Evolutionary conservation across 2,797 vertebrate genomes (phyloP).

Genomic region (Heterohyrax brucei): DNA sequence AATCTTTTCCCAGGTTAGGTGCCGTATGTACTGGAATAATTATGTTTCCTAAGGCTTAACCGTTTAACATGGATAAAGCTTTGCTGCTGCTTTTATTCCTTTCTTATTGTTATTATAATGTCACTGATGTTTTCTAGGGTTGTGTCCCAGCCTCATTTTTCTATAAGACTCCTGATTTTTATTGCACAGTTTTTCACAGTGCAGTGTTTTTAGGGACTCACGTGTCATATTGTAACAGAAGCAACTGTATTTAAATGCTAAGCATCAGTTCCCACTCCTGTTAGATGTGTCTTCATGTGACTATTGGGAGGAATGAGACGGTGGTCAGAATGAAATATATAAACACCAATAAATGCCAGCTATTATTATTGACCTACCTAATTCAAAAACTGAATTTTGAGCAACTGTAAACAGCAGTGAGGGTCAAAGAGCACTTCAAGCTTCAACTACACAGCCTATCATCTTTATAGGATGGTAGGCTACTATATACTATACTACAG

Average conservation of each 20-base stretch:
- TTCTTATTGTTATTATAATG: conserved; percentile 1
- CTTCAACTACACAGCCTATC: neutral
- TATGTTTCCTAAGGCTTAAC: neutral
- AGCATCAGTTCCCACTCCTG: neutral
- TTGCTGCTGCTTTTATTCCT: neutral
- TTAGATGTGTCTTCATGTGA: neutral
- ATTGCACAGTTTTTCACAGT: neutral
- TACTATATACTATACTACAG: neutral
- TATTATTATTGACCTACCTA: neutral
- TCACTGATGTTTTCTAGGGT: neutral
- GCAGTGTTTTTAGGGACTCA: neutral
- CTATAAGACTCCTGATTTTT: neutral
- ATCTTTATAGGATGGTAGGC: neutral
- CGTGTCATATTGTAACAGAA: neutral
- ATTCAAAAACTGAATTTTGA: neutral
- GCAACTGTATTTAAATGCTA: neutral
- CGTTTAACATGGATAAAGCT: neutral
- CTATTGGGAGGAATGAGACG: neutral
- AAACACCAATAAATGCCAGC: neutral
- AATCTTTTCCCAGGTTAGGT: neutral
- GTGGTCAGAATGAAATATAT: conserved; percentile 8
- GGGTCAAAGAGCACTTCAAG: neutral
- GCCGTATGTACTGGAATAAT: neutral
- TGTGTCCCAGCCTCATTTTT: neutral
- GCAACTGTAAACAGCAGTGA: neutral